Evolutionary conservation across 2,888 invertebrate genomes (phyloP).

Genomic region (Lochmaea crataegi): DNA sequence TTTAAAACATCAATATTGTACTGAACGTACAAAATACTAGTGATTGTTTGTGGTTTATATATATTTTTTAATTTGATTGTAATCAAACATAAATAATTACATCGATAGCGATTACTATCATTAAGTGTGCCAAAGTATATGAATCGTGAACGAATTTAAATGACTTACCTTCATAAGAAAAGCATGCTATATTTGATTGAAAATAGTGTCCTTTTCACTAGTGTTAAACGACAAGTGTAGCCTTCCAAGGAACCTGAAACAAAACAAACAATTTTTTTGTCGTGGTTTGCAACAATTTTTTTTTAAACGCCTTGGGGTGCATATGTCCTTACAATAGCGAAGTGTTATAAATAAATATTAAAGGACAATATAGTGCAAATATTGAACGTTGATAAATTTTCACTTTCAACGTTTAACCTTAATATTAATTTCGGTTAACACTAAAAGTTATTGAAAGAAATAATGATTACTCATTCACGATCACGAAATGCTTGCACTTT

Average conservation of each 20-base stretch:
- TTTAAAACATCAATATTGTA: neutral
- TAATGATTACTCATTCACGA: neutral
- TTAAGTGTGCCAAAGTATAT: neutral
- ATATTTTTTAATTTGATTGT: neutral
- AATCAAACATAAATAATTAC: neutral
- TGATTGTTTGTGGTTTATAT: neutral
- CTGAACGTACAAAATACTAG: neutral
- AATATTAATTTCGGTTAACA: constrained; percentile 6
- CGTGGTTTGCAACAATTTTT: no score
- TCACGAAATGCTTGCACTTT: neutral
- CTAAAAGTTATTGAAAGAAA: constrained; percentile 15
- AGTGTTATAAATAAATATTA: neutral
- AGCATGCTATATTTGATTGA: constrained; percentile 5
- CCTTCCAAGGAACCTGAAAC: constrained; percentile 9
- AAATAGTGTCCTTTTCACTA: neutral
- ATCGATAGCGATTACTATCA: neutral
- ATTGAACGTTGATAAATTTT: neutral
- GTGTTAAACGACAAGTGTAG: neutral
- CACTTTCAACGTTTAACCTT: constrained; percentile 12
- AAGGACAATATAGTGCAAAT: neutral
- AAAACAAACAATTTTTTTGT: neutral
- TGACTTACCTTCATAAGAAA: constrained; percentile 31
- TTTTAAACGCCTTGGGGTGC: no score
- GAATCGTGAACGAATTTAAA: neutral
- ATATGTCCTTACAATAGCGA: no score